These are phyloP conservation scores for Monodelphis domestica DNA, from an alignment of 2,797 vertebrate genomes.

Conservation along the genomic window DNA sequence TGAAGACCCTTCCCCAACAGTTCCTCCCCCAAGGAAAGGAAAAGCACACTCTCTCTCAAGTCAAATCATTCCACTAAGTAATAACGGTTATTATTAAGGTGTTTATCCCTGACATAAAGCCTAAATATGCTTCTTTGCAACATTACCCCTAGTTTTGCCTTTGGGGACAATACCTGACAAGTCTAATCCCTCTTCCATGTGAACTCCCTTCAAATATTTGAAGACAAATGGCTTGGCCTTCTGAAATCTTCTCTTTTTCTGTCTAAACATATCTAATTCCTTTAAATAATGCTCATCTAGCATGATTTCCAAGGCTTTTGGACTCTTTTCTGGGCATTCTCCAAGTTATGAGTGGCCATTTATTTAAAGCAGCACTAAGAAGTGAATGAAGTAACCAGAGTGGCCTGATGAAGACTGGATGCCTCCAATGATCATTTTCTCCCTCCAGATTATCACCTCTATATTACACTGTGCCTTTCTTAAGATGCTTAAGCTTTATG, in stretches of 20 bases:
- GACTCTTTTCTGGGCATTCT: neutral
- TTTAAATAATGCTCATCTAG: neutral
- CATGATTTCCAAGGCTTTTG: neutral
- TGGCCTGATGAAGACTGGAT: neutral
- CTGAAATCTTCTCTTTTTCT: neutral
- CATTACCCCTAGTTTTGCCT: neutral
- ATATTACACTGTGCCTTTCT: neutral
- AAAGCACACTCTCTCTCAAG: neutral
- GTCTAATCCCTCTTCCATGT: neutral
- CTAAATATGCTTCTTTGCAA: neutral
- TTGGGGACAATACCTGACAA: neutral
- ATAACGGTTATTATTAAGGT: neutral
- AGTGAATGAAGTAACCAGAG: neutral
- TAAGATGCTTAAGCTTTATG: neutral
- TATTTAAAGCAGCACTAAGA: neutral
- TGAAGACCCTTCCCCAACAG: neutral
- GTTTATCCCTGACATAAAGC: neutral
- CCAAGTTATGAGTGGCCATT: neutral
- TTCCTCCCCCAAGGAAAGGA: too few relatives aligned
- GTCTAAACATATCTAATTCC: neutral
- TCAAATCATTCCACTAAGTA: neutral
- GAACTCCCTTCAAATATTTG: neutral
- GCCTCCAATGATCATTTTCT: neutral
- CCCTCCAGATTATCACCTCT: neutral
- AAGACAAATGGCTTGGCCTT: neutral